Conservation (phyloP, 2,888 invertebrate species). For the Drosophila borealis region DNA sequence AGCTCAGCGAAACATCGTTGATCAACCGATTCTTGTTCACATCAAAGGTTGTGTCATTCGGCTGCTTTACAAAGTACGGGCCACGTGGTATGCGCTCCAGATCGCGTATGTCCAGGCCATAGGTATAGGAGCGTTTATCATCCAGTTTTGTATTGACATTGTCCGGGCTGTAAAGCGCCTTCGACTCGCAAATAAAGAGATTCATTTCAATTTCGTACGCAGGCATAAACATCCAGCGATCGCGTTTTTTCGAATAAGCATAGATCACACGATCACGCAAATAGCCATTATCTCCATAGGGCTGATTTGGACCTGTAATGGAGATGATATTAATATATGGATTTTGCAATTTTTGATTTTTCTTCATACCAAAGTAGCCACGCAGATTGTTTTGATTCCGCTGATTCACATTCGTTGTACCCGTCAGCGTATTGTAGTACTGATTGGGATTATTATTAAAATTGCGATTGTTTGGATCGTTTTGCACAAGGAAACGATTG, state of each 20-base stretch:
- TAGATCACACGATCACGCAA: constrained; percentile 92
- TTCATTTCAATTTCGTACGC: constrained; percentile 91
- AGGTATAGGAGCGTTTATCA: constrained; percentile 93
- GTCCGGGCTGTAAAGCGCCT: constrained; percentile 85
- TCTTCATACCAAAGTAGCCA: constrained; percentile 73
- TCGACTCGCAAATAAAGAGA: constrained; percentile 93
- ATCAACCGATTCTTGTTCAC: constrained; percentile 88
- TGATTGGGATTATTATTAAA: constrained; percentile 75
- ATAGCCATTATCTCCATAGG: constrained; percentile 80
- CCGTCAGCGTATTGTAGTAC: constrained; percentile 69
- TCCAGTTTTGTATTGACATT: constrained; percentile 90
- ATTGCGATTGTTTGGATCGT: constrained; percentile 68
- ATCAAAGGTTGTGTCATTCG: constrained; percentile 93
- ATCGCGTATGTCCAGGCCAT: constrained; percentile 93
- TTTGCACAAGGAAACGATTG: constrained; percentile 82
- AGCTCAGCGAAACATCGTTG: constrained; percentile 92
- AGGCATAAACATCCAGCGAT: constrained; percentile 94
- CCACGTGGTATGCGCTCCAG: constrained; percentile 93
- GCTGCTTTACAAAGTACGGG: constrained; percentile 95
- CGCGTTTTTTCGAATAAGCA: constrained; percentile 89
- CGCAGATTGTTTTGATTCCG: constrained; percentile 78
- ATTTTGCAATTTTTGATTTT: background rate
- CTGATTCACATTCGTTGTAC: constrained; percentile 61
- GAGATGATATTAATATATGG: background rate
- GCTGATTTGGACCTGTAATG: constrained; percentile 71